Conservation (phyloP, 2,113 vertebrate genomes). For the Paedocypris sp. region DNA sequence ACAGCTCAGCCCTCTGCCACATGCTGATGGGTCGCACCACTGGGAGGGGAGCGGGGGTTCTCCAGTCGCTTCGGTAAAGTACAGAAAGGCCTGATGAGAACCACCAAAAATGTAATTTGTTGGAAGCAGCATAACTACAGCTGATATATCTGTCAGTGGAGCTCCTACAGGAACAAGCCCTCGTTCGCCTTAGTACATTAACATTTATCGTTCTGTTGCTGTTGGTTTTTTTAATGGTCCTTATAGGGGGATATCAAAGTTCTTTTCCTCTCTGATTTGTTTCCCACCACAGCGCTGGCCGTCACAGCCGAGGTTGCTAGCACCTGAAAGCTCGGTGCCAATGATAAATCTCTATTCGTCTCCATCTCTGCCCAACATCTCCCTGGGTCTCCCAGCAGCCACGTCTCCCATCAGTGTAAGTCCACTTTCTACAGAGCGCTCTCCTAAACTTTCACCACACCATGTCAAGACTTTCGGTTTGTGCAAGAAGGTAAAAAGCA, state of each 20-base stretch:
- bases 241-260: constrained; percentile 38
- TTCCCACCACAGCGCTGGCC: constrained; percentile 72
- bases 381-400: constrained; percentile 78
- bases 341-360: constrained; percentile 91
- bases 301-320: constrained; percentile 79
- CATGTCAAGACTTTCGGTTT: not conserved
- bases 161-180: constrained; percentile 14
- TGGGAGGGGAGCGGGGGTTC: constrained; percentile 68
- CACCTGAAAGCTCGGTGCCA: constrained; percentile 82
- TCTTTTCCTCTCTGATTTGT: constrained; percentile 18
- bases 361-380: constrained; percentile 93
- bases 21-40: constrained; percentile 74
- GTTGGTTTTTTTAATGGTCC: constrained; percentile 40
- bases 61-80: too few species aligned
- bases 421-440: constrained; percentile 27
- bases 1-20: constrained; percentile 77
- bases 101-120: too few species aligned
- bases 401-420: constrained; percentile 81
- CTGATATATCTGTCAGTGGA: not conserved
- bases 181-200: constrained; percentile 42
- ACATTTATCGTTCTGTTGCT: constrained; percentile 38
- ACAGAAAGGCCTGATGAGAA: too few species aligned
- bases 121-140: too few species aligned
- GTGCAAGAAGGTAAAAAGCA: too few species aligned
- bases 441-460: not conserved